A percentile compares a stretch with the other conserved stretches of the same genome.
phyloP scores from a whole-genome alignment of 2,797 vertebrate genomes.

The Ceryle rudis region DNA sequence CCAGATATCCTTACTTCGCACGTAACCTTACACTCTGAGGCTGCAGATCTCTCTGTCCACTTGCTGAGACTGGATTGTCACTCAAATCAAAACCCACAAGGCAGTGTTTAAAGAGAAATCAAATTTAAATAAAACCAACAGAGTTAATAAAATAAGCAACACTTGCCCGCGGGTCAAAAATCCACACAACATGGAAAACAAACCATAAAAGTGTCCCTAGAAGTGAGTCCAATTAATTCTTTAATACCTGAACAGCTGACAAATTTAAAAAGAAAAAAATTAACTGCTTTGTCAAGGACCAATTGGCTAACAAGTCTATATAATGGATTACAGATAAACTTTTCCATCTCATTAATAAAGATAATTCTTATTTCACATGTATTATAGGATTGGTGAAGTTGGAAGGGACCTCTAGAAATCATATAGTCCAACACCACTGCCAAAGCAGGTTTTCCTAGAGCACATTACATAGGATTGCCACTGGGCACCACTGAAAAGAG shows the following conservation, averaged over 20 bases:
- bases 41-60: not conserved
- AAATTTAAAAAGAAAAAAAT: not conserved
- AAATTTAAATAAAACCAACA: not conserved
- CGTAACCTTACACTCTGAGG: not conserved
- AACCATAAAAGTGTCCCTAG: not conserved
- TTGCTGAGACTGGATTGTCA: not conserved
- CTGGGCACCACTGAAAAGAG: no score
- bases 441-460: no score
- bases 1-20: not conserved
- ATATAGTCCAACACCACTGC: no score
- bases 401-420: no score
- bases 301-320: not conserved
- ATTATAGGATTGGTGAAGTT: no score
- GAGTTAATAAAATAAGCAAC: not conserved
- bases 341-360: not conserved
- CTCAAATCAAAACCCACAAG: not conserved
- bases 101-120: not conserved
- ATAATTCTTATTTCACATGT: not conserved
- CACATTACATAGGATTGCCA: no score
- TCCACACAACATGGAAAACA: not conserved
- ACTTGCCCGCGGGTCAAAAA: not conserved
- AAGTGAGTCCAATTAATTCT: not conserved
- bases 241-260: not conserved
- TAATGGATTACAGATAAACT: not conserved
- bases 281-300: not conserved